phyloP scores from a whole-genome alignment of 1,140 invertebrate species.

The Ostrea denselamellosa region DNA sequence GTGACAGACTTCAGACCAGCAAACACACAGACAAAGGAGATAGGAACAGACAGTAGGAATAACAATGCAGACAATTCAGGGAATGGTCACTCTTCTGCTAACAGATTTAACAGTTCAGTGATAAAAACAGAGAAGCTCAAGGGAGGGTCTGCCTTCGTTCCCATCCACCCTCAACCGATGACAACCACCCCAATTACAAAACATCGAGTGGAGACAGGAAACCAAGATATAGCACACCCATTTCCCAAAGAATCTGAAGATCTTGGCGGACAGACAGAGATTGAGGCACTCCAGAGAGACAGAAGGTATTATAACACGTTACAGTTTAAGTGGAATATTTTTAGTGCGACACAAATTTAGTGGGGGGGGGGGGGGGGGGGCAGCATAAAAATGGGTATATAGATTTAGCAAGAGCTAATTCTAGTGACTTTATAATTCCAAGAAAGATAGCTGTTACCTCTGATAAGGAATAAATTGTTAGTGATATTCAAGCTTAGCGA shows the following conservation, averaged over 20 bases:
- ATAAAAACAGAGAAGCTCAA: slow-evolving; percentile 64
- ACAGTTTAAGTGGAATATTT: no score
- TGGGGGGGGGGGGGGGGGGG: no score
- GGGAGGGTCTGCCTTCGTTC: slow-evolving; percentile 68
- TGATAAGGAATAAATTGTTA: no score
- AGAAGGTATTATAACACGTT: not conserved
- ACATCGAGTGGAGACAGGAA: not conserved
- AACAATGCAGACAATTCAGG: not conserved
- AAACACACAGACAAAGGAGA: no score
- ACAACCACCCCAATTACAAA: slow-evolving; percentile 50
- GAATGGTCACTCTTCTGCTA: not conserved
- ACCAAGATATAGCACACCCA: not conserved
- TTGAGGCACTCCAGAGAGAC: not conserved
- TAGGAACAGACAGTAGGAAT: not conserved
- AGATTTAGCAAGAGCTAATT: no score
- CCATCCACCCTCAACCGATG: slow-evolving; percentile 74
- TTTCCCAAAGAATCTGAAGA: not conserved
- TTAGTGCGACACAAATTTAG: no score
- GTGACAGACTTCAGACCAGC: not conserved
- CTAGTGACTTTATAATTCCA: no score
- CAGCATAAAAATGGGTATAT: no score
- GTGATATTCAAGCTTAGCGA: no score
- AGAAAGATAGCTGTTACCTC: no score
- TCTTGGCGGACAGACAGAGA: not conserved
- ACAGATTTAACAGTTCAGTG: slow-evolving; percentile 11